Percentiles rank a stretch among this genome's conserved stretches.
Conservation (phyloP, 1,140 invertebrate species). For the Paralvinella palmiformis region DNA sequence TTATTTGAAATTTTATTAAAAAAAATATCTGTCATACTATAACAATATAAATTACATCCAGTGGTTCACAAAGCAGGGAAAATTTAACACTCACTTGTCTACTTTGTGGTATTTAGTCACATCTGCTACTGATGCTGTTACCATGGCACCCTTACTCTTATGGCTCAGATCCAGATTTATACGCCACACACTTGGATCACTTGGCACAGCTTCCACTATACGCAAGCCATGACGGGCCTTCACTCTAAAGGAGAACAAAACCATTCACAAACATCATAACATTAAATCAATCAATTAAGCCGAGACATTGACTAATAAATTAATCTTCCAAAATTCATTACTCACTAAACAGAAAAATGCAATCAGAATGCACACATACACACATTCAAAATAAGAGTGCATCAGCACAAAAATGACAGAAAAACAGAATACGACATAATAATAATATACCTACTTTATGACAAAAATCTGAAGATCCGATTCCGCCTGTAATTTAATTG, state of each 20-base stretch:
- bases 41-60: not conserved
- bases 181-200: slow-evolving; percentile 65
- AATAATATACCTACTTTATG: slow-evolving; percentile 61
- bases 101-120: slow-evolving; percentile 15
- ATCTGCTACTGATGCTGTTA: slow-evolving; percentile 61
- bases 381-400: no score
- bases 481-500: slow-evolving; percentile 69
- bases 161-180: slow-evolving; percentile 73
- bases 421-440: not conserved
- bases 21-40: not conserved
- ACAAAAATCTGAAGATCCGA: slow-evolving; percentile 66
- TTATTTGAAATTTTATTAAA: no score
- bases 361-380: no score
- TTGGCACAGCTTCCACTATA: slow-evolving; percentile 70
- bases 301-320: no score
- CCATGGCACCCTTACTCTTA: slow-evolving; percentile 73
- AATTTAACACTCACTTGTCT: slow-evolving; percentile 8
- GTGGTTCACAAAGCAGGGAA: not conserved
- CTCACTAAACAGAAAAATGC: no score
- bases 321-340: no score
- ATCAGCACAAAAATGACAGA: no score
- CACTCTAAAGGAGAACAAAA: slow-evolving; percentile 58
- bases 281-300: no score
- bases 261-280: not conserved
- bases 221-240: slow-evolving; percentile 76